Evolutionary conservation across 2,888 invertebrate species (phyloP).

Genomic region (Timema cristinae): DNA sequence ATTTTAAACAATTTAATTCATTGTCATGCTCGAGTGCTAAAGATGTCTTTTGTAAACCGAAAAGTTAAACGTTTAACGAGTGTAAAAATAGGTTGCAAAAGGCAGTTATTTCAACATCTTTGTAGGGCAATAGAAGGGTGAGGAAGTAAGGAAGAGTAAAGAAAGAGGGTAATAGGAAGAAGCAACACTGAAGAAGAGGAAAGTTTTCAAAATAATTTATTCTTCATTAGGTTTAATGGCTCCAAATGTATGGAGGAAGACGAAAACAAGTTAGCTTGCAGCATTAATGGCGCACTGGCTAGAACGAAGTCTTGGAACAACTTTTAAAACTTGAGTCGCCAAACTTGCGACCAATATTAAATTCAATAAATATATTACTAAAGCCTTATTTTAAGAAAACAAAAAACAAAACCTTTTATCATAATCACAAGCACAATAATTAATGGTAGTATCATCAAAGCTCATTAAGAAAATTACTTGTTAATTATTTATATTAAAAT

Average conservation of each 20-base stretch:
- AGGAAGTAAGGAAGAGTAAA: not conserved
- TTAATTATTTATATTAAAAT: too few species aligned
- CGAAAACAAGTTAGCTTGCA: not conserved
- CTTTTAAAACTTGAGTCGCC: too few species aligned
- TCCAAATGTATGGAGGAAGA: slow-evolving; percentile 5
- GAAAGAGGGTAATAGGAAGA: not conserved
- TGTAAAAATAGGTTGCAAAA: slow-evolving; percentile 5
- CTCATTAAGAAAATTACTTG: too few species aligned
- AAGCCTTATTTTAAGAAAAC: too few species aligned
- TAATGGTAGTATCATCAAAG: too few species aligned
- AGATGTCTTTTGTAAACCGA: slow-evolving; percentile 11
- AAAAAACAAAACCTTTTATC: too few species aligned
- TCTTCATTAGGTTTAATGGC: slow-evolving; percentile 17
- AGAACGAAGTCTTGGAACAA: too few species aligned
- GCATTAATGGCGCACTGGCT: too few species aligned
- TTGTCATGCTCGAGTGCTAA: not conserved
- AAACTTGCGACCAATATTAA: too few species aligned
- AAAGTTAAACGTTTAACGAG: not conserved
- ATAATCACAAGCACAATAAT: too few species aligned
- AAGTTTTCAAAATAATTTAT: slow-evolving; percentile 10
- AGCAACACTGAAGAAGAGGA: not conserved
- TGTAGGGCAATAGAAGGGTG: not conserved
- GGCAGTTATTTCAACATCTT: not conserved
- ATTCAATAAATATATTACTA: too few species aligned
- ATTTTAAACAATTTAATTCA: too few species aligned